Conservation (phyloP, 2,888 invertebrate species). For the Carterocephalus palaemon region DNA sequence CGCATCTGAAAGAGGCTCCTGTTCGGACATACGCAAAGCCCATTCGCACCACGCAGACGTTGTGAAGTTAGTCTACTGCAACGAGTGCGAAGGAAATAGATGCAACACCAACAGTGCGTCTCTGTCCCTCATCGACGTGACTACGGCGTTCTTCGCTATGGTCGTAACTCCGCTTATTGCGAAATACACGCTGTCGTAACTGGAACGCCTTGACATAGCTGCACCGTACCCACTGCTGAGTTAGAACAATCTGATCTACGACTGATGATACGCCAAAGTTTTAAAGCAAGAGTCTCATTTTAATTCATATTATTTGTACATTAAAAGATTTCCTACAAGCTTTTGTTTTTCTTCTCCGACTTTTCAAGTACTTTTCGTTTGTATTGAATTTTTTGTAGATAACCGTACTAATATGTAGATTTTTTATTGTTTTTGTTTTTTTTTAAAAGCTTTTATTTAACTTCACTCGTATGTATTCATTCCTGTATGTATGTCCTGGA, state of each 20-base stretch:
- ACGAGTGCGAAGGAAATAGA: conserved; percentile 55
- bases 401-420: too few species aligned
- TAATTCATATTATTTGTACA: conserved; percentile 4
- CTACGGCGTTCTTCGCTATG: conserved; percentile 45
- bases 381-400: too few species aligned
- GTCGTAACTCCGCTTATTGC: conserved; percentile 49
- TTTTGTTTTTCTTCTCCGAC: too few species aligned
- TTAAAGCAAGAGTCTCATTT: conserved; percentile 18
- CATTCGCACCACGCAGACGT: conserved; percentile 39
- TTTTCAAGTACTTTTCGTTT: too few species aligned
- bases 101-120: conserved; percentile 50
- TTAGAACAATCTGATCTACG: conserved; percentile 12
- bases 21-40: conserved; percentile 48
- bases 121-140: conserved; percentile 42
- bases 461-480: too few species aligned
- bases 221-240: background rate
- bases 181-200: conserved; percentile 48
- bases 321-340: conserved; percentile 19
- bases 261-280: conserved; percentile 11
- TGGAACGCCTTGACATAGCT: conserved; percentile 11
- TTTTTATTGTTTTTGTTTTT: too few species aligned
- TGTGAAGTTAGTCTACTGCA: conserved; percentile 46
- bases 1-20: conserved; percentile 54
- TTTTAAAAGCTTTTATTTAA: too few species aligned
- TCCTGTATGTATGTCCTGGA: too few species aligned